Evolutionary conservation across 2,797 vertebrate genomes (phyloP), one percentile per base, ranked within the genome.

Genomic region (Hirundo rustica): DNA sequence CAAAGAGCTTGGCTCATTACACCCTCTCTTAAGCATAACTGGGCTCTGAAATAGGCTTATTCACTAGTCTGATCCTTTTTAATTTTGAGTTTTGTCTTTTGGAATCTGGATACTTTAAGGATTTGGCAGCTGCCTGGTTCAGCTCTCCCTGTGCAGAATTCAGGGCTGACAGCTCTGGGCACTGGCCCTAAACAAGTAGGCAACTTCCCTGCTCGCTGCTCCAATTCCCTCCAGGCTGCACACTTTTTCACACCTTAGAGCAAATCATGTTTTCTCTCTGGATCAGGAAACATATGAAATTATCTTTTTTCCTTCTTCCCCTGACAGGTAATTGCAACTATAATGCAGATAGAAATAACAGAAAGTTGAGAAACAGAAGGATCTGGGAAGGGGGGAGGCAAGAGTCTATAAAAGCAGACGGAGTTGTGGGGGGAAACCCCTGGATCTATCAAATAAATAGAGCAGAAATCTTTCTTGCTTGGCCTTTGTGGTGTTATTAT

Each of bases 381-480:
- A 82, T 64, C 44, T 74, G 66, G 42, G 42, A 54, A 29, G 9
- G 53, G 66, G 53, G 45, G 40, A 84, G 74, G 54, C 67, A 93
- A 94, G 40, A 4, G 2, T 96, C 91, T 95, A 70, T 72, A 78
- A 75, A 95, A 91, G 91, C 87, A 96, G 95, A 95, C 62, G 21
- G 90, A 95, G 83, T 74, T 92, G 64, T 53, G 48, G 76, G 80
- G 83, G 83, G 80, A 44, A 88, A 90, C 45, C 80, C 83, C 86
- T 94, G 94, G 70, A 95, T 92, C 44, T 95, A 92, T 94, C 88
- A 97, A 95, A 95, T 96, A 97, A 97, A 97, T 96, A 97, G 95
- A 97, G 95, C 90, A 97, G 95, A 98, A 97, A 95, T 84, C 76
- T 93, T 96, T 96, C 91, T 97, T 97, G 92, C 93, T 96, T 97